phyloP scores from a whole-genome alignment of 2,113 vertebrate species.

The Etia nguti region DNA sequence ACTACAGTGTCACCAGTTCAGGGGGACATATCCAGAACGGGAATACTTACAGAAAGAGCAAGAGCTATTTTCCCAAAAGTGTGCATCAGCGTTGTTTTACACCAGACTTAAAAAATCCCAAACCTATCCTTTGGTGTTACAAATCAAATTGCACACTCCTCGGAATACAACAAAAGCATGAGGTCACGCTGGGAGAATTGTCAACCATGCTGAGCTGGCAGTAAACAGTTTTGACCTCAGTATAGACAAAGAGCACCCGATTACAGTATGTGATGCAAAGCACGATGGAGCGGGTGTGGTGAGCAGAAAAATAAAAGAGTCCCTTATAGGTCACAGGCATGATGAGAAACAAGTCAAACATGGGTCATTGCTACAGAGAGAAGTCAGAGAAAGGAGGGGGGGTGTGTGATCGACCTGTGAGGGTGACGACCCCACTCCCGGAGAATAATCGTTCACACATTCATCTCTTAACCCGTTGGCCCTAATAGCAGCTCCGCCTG shows the following conservation, averaged over 20 bases:
- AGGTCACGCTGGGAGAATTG: neutral
- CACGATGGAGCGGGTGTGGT: neutral
- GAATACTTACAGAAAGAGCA: neutral
- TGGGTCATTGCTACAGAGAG: neutral
- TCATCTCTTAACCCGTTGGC: slow-evolving; percentile 62
- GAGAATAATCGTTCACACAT: slow-evolving; percentile 67
- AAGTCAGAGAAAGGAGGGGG: neutral
- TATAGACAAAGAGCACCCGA: neutral
- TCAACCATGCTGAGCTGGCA: neutral
- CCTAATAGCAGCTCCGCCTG: slow-evolving; percentile 55
- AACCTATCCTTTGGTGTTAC: neutral
- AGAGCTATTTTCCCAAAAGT: neutral
- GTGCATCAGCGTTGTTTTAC: neutral
- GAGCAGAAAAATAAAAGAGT: neutral
- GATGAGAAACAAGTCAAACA: slow-evolving; percentile 22
- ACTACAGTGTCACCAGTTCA: neutral
- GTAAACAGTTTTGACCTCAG: neutral
- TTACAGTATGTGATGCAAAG: neutral
- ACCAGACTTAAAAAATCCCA: neutral
- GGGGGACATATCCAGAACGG: neutral
- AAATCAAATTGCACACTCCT: neutral
- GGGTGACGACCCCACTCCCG: slow-evolving; percentile 57
- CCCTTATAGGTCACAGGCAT: neutral
- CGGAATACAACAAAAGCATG: neutral
- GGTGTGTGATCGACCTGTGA: slow-evolving; percentile 13